phyloP scores from a whole-genome alignment of 2,113 vertebrate species.

The Uria aalge region DNA sequence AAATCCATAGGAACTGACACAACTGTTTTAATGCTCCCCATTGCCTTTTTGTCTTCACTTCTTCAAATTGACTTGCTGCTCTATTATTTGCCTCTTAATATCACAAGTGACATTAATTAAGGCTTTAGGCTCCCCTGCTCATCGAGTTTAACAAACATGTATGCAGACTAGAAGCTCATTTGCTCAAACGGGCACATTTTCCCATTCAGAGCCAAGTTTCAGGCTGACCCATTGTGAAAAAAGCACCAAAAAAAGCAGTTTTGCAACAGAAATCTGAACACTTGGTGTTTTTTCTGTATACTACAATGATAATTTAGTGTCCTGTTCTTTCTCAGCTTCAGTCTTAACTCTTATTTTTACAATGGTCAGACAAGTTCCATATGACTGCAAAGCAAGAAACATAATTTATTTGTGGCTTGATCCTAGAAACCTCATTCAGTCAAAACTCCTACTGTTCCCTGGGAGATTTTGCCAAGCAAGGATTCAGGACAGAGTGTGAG shows the following conservation, averaged over 20 bases:
- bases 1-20: neutral
- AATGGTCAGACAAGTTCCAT: neutral
- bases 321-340: neutral
- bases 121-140: neutral
- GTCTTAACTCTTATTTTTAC: neutral
- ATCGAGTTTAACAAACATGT: neutral
- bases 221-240: constrained; percentile 8
- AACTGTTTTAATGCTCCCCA: neutral
- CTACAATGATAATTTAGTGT: neutral
- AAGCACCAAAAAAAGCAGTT: neutral
- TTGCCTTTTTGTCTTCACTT: neutral
- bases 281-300: neutral
- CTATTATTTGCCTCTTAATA: constrained; percentile 27
- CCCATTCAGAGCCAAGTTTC: neutral
- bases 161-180: neutral
- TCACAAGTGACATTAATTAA: constrained; percentile 22
- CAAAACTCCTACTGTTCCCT: neutral
- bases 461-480: neutral
- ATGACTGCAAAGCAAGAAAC: neutral
- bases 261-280: neutral
- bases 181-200: neutral
- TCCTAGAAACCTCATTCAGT: neutral
- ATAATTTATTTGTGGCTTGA: neutral
- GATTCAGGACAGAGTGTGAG: neutral
- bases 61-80: neutral